Conservation (phyloP, 2,797 vertebrate genomes). For the Thalassophryne amazonica region DNA sequence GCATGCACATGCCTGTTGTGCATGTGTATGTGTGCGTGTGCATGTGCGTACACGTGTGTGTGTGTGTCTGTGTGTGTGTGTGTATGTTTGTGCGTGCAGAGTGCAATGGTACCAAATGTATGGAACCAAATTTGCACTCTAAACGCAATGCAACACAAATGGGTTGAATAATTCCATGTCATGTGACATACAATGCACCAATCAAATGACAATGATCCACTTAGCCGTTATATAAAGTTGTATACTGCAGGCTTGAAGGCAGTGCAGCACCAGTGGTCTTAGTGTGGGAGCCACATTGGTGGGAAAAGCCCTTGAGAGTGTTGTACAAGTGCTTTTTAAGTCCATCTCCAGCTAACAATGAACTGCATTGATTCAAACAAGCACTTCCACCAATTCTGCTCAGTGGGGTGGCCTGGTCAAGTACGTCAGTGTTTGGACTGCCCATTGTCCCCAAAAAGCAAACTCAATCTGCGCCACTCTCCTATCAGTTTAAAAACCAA, state of each 20-base stretch:
- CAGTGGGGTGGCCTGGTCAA: conserved; percentile 62
- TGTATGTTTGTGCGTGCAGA: too few species aligned
- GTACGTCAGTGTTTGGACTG: conserved; percentile 71
- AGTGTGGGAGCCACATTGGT: conserved; percentile 42
- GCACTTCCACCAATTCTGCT: conserved; percentile 43
- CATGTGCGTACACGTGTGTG: too few species aligned
- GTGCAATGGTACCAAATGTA: too few species aligned
- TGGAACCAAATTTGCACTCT: too few species aligned
- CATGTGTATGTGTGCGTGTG: too few species aligned
- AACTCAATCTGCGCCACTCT: conserved; percentile 52
- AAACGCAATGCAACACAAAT: too few species aligned
- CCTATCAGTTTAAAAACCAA: conserved; percentile 28
- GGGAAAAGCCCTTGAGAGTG: conserved; percentile 63
- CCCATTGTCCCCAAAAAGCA: conserved; percentile 59
- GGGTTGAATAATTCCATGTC: too few species aligned
- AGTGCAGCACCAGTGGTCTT: conserved; percentile 13
- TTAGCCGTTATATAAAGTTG: too few species aligned
- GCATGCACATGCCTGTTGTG: too few species aligned
- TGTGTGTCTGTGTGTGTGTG: too few species aligned
- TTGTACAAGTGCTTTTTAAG: conserved; percentile 58
- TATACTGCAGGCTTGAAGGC: conserved; percentile 25
- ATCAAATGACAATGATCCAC: too few species aligned
- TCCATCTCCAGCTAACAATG: conserved; percentile 64
- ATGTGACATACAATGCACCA: too few species aligned
- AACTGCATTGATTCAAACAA: conserved; percentile 62